These are phyloP conservation scores for Hestina assimilis DNA, from an alignment of 1,140 invertebrate genomes.

Conservation along the genomic window DNA sequence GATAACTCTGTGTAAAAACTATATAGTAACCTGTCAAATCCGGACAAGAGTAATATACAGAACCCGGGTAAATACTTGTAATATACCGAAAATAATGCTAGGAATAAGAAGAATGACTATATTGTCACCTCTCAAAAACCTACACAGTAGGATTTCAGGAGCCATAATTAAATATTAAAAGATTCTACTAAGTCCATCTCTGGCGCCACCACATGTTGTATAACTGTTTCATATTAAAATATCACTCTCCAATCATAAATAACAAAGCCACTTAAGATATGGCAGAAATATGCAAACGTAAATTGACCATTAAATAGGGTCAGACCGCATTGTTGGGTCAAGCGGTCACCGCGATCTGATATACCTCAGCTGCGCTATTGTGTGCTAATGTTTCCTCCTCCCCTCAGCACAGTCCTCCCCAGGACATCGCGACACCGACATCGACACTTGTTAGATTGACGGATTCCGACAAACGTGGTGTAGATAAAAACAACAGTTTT, in stretches of 20 bases:
- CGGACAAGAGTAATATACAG: too few relatives aligned
- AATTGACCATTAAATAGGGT: slow-evolving; percentile 15
- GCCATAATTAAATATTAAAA: too few relatives aligned
- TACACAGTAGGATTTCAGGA: too few relatives aligned
- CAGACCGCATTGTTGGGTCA: slow-evolving; percentile 20
- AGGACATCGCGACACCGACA: not conserved
- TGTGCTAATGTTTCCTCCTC: slow-evolving; percentile 29
- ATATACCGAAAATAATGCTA: too few relatives aligned
- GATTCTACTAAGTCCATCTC: too few relatives aligned
- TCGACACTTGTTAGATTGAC: slow-evolving; percentile 27
- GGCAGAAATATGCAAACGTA: not conserved
- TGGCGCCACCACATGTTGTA: not conserved
- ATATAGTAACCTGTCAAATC: too few relatives aligned
- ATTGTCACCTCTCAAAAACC: too few relatives aligned
- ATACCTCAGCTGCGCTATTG: slow-evolving; percentile 34
- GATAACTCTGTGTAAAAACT: too few relatives aligned
- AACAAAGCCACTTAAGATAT: not conserved
- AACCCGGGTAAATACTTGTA: too few relatives aligned
- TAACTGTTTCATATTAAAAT: too few relatives aligned
- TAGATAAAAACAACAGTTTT: slow-evolving; percentile 20
- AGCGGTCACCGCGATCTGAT: slow-evolving; percentile 25
- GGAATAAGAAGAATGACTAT: too few relatives aligned
- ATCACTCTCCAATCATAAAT: too few relatives aligned
- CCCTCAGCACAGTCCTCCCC: not conserved
- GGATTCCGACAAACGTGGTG: slow-evolving; percentile 15